Percentiles rank a stretch among this genome's conserved stretches.
Conservation (phyloP, 2,113 vertebrate genomes). For the Procavia capensis region DNA sequence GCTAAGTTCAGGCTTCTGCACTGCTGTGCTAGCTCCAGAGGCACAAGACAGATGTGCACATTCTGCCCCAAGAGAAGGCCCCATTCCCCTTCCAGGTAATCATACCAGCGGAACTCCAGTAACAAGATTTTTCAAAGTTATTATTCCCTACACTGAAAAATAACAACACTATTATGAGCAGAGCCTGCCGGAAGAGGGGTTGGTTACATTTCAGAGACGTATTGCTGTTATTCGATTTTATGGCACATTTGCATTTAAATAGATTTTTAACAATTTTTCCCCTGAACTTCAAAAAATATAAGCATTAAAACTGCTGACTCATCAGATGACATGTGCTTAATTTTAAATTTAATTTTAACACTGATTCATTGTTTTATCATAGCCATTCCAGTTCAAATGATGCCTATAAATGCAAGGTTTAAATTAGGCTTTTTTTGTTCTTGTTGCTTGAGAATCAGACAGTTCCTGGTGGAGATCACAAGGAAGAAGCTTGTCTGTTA, state of each 20-base stretch:
- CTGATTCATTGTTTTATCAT: constrained; percentile 15
- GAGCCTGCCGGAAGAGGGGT: constrained; percentile 7
- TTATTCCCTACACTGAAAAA: constrained; percentile 11
- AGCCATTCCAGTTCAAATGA: not conserved
- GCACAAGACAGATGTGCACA: no score
- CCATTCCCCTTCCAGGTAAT: not conserved
- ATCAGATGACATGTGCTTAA: constrained; percentile 37
- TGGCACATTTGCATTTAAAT: constrained; percentile 82
- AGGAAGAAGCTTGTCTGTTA: not conserved
- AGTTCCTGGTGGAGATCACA: not conserved
- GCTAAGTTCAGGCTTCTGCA: not conserved
- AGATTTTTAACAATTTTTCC: constrained; percentile 70
- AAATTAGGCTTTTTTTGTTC: constrained; percentile 45
- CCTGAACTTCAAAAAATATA: constrained; percentile 69
- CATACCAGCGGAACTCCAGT: not conserved
- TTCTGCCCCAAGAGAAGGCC: not conserved
- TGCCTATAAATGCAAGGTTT: constrained; percentile 54
- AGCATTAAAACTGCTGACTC: constrained; percentile 69
- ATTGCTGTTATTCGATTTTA: constrained; percentile 56
- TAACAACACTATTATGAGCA: not conserved
- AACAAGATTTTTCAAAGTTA: not conserved
- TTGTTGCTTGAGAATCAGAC: constrained; percentile 38
- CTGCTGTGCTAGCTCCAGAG: not conserved
- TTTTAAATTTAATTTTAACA: constrained; percentile 62
- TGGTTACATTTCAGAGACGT: constrained; percentile 49